phyloP scores from a whole-genome alignment of 2,888 invertebrate genomes.

The Anagyrus pseudococci region DNA sequence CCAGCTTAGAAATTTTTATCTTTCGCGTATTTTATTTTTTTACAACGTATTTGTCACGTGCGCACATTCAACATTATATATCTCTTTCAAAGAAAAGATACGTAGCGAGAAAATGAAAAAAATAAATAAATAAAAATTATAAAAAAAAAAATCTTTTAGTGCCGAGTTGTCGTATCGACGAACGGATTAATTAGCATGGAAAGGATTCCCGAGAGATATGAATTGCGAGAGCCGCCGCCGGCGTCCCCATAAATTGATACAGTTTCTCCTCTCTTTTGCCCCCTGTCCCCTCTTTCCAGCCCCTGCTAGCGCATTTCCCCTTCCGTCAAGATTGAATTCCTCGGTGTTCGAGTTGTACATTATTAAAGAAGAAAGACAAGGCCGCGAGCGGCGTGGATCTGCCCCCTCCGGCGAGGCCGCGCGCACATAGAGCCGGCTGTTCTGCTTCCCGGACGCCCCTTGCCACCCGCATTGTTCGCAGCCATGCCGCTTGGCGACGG shows the following conservation, averaged over 20 bases:
- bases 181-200: conserved; percentile 32
- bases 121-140: no score
- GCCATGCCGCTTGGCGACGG: no score
- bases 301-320: no score
- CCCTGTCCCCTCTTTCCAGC: conserved; percentile 1
- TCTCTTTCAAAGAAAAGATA: no score
- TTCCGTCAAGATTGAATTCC: conserved; percentile 40
- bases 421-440: neutral
- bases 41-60: conserved; percentile 1
- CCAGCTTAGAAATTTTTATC: conserved; percentile 21
- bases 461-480: neutral
- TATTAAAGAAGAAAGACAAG: conserved; percentile 29
- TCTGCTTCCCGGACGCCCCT: conserved; percentile 3
- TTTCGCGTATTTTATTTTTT: neutral
- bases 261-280: conserved; percentile 5
- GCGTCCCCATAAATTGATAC: neutral
- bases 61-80: no score
- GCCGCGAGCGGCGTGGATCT: conserved; percentile 9
- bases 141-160: no score
- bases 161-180: conserved; percentile 26
- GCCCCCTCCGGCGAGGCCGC: neutral
- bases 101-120: no score
- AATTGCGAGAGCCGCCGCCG: conserved; percentile 6
- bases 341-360: conserved; percentile 35
- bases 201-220: conserved; percentile 12